Evolutionary conservation across 2,797 vertebrate genomes (phyloP), one percentile per base, ranked within the genome.

Genomic region (Furcifer pardalis): DNA sequence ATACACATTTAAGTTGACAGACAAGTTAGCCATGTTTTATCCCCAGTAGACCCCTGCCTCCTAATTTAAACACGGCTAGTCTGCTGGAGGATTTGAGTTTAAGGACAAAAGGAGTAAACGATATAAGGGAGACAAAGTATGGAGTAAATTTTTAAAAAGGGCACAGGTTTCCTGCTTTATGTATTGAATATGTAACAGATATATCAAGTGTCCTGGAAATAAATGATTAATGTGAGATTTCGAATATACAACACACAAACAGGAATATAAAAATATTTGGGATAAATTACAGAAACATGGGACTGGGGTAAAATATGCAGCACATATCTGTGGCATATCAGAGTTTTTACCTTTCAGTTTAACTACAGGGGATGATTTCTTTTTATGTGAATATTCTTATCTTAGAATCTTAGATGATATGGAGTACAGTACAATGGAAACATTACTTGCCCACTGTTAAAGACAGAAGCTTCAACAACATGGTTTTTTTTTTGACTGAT

Each of bases 1-100:
- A 89, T 79, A 85, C 7, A 66, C 77, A 90, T 89, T 73, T 81
- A 79, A 56, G 69, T 82, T 87, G 84, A 88, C 60, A 88, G 91
- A 90, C 59, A 81, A 59, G 84, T 86, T 88, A 84, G 85, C 15
- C 42, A 10, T 42, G 21, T 23, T 25, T 30, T 62, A 25, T n/a
- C 49, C 42, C 49, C 10, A 23, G 68, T 65, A 63, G 13, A 49
- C n/a, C 52, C 9, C 59, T 35, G 65, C 19, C 7, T 65, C 60
- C 15, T 66, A 56, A 78, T 84, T 81, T 59, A 79, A 37, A 77
- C 77, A 59, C 52, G 86, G 75, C 37, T 30, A 82, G 78, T 52
- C 82, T 62, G 66, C 2, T 23, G 46, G 46, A 85, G 77, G 66
- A 85, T 40, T 69, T 5, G 52, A 21, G 5, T 73, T 81, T 84